Conservation (phyloP, 2,797 vertebrate genomes). For the Momotus momota region DNA sequence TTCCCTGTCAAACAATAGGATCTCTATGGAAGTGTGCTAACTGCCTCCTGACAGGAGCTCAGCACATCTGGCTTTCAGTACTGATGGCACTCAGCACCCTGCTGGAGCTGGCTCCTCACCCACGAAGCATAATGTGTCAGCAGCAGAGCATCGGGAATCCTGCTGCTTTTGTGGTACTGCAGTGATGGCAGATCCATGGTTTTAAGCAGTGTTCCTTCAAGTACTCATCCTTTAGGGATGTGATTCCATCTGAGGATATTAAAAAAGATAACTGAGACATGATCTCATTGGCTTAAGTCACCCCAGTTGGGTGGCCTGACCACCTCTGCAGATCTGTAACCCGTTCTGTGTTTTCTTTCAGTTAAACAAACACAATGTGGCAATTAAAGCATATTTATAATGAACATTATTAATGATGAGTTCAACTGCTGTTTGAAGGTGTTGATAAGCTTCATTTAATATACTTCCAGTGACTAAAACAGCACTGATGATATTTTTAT, state of each 20-base stretch:
- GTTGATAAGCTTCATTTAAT: constrained; percentile 9
- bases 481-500: not conserved
- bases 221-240: not conserved
- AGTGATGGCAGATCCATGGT: not conserved
- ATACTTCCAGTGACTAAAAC: not conserved
- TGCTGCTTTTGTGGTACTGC: not conserved
- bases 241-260: not conserved
- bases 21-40: not conserved
- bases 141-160: not conserved
- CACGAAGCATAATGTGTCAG: not conserved
- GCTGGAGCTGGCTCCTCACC: not conserved
- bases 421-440: not conserved
- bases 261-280: not conserved
- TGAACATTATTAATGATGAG: not conserved
- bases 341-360: not conserved
- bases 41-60: not conserved
- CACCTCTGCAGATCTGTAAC: not conserved
- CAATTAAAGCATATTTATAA: constrained; percentile 6
- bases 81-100: not conserved
- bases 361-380: not conserved
- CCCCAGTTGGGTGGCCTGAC: not conserved
- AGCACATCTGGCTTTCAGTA: not conserved
- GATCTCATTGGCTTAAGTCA: not conserved
- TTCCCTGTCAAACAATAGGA: not conserved
- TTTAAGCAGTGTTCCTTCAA: not conserved